Percentiles rank a stretch among this genome's conserved stretches.
Evolutionary conservation across 2,888 invertebrate species (phyloP).

Genomic region (Tetranychus truncatus): DNA sequence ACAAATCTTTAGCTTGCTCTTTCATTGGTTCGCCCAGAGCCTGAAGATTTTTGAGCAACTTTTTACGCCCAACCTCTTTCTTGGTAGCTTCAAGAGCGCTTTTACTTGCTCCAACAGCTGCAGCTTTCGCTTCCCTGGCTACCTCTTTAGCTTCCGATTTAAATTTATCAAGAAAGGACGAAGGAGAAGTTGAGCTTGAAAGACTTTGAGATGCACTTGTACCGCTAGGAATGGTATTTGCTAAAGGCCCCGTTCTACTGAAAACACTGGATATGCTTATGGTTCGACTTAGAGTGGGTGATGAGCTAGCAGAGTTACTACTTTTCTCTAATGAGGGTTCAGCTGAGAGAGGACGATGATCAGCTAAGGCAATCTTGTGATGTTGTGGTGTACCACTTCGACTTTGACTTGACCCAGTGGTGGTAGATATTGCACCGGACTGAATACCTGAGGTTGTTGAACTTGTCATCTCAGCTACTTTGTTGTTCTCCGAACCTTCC

Average conservation of each 20-base stretch:
- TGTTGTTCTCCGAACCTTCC: conserved; percentile 7
- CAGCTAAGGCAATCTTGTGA: background rate
- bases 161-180: conserved; percentile 19
- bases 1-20: conserved; percentile 19
- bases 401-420: background rate
- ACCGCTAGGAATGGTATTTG: background rate
- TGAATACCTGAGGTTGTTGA: background rate
- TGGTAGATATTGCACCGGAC: background rate
- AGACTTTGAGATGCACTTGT: background rate
- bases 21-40: conserved; percentile 35
- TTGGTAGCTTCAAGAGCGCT: conserved; percentile 46
- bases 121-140: conserved; percentile 60
- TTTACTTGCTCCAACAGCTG: conserved; percentile 64
- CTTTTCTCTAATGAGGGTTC: conserved; percentile 11
- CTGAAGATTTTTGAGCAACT: conserved; percentile 30
- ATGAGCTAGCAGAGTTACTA: conserved; percentile 6
- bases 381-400: background rate
- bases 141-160: conserved; percentile 62
- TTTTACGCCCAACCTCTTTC: conserved; percentile 55
- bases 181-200: conserved; percentile 6
- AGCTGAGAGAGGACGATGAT: conserved; percentile 10
- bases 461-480: background rate
- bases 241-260: conserved; percentile 22
- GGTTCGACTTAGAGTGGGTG: conserved; percentile 25
- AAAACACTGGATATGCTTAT: conserved; percentile 27